These are phyloP conservation scores for Pollenia angustigena DNA, from an alignment of 2,888 invertebrate genomes.

Conservation along the genomic window DNA sequence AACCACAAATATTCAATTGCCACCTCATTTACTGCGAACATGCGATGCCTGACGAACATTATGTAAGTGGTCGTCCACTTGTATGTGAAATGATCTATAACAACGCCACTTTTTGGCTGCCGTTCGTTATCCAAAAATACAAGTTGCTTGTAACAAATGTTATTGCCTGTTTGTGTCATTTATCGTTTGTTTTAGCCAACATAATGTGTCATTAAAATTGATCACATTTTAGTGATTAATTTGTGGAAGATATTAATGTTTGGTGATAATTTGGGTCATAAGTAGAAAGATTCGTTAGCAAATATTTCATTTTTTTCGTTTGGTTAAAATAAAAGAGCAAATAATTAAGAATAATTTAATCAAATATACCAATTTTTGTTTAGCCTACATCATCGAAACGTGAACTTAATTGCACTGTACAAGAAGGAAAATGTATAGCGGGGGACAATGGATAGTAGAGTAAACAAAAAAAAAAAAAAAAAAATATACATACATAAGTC, in stretches of 20 bases:
- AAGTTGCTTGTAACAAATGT: constrained; percentile 22
- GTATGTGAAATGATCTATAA: constrained; percentile 20
- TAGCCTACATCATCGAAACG: too few relatives aligned
- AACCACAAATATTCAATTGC: constrained; percentile 11
- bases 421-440: too few relatives aligned
- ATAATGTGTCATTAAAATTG: constrained; percentile 52
- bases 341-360: too few relatives aligned
- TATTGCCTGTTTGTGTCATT: constrained; percentile 44
- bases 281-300: neutral
- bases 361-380: too few relatives aligned
- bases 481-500: too few relatives aligned
- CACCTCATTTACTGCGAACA: constrained; percentile 24
- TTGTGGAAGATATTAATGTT: neutral
- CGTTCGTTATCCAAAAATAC: neutral
- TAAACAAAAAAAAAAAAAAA: too few relatives aligned
- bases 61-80: constrained; percentile 40
- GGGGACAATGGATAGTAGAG: too few relatives aligned
- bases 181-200: constrained; percentile 13
- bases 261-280: constrained; percentile 22
- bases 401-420: too few relatives aligned
- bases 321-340: too few relatives aligned
- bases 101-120: constrained; percentile 28
- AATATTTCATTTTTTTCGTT: too few relatives aligned
- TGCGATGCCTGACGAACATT: neutral
- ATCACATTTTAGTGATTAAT: constrained; percentile 49